Conservation (phyloP, 2,888 invertebrate genomes). For the Caenorhabditis sulstoni region DNA sequence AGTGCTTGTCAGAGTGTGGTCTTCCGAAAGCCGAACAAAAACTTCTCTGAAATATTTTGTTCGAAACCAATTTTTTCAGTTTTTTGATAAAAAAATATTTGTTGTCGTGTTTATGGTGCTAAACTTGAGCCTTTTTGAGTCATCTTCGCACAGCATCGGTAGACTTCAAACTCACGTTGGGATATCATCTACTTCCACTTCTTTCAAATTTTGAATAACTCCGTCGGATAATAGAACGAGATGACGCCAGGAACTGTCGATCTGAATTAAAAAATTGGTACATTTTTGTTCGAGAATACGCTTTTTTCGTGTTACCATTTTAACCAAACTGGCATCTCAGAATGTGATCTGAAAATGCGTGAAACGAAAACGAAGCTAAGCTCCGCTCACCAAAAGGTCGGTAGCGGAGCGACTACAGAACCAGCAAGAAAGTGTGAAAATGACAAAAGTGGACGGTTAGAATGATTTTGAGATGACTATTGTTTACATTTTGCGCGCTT, state of each 20-base stretch:
- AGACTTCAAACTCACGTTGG: slow-evolving; percentile 35
- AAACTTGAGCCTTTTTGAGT: too few relatives aligned
- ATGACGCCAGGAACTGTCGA: slow-evolving; percentile 57
- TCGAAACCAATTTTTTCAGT: neutral
- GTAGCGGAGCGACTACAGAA: too few relatives aligned
- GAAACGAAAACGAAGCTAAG: too few relatives aligned
- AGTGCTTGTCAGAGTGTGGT: slow-evolving; percentile 53
- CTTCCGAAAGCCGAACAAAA: slow-evolving; percentile 36
- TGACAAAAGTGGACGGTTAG: too few relatives aligned
- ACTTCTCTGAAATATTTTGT: slow-evolving; percentile 52
- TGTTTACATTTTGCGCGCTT: too few relatives aligned
- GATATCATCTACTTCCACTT: slow-evolving; percentile 59
- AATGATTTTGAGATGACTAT: too few relatives aligned
- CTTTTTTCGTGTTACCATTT: too few relatives aligned
- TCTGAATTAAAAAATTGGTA: slow-evolving; percentile 37
- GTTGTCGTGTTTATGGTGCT: too few relatives aligned
- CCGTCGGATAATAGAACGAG: slow-evolving; percentile 64
- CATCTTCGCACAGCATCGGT: neutral
- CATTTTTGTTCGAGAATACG: slow-evolving; percentile 9
- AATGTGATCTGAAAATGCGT: too few relatives aligned
- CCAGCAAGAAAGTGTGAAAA: too few relatives aligned
- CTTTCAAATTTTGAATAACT: slow-evolving; percentile 64
- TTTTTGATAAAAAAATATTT: neutral
- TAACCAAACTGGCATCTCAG: too few relatives aligned
- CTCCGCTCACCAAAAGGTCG: too few relatives aligned